These are phyloP conservation scores for Adelognathus sp. DNA, from an alignment of 2,888 invertebrate species.

Conservation along the genomic window DNA sequence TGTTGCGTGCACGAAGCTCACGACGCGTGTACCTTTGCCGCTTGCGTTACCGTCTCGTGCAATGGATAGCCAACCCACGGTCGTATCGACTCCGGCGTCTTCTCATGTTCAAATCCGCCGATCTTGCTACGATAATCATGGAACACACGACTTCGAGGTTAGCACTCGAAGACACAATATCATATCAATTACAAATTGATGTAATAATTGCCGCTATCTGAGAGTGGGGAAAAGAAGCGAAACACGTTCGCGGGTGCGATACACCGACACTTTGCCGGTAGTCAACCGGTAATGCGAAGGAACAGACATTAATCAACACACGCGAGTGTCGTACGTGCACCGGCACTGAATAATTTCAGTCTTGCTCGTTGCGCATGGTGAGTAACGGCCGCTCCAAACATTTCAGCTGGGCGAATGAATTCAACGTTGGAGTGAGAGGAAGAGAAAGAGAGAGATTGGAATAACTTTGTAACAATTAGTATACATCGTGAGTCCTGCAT, in stretches of 20 bases:
- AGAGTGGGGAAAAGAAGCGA: not conserved
- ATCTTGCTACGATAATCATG: conserved; percentile 14
- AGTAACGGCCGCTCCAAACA: not conserved
- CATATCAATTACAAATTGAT: conserved; percentile 22
- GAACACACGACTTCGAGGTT: not conserved
- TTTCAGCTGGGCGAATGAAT: conserved; percentile 7
- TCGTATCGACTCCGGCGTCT: conserved; percentile 23
- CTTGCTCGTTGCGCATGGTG: not conserved
- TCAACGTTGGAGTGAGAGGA: not conserved
- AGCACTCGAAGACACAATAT: not conserved
- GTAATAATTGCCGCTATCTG: conserved; percentile 7
- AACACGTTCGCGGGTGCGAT: not conserved
- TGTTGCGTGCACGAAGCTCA: conserved; percentile 22
- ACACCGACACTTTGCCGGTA: not conserved
- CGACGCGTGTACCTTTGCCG: conserved; percentile 10
- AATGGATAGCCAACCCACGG: not conserved
- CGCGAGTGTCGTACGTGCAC: not conserved
- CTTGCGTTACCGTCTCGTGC: not conserved
- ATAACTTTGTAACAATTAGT: conserved; percentile 25
- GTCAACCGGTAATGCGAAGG: not conserved
- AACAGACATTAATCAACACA: not conserved
- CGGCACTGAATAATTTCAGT: not conserved
- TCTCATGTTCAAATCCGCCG: conserved; percentile 30
- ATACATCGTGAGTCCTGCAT: conserved; percentile 16
- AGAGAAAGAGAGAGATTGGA: not conserved